These are phyloP conservation scores for Phorcus lineatus DNA, from an alignment of 2,888 invertebrate genomes.

Conservation along the genomic window DNA sequence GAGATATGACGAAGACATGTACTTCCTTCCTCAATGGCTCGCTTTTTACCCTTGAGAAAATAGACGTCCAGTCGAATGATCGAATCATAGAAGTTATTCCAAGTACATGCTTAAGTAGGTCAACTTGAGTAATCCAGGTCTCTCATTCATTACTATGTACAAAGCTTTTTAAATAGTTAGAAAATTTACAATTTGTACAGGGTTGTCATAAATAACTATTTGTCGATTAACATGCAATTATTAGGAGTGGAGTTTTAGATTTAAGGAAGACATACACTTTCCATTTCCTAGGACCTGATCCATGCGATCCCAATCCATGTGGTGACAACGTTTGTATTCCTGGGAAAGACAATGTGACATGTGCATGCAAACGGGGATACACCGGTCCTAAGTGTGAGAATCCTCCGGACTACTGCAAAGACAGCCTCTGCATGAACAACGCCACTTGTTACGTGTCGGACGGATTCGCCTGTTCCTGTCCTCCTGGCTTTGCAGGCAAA, in stretches of 20 bases:
- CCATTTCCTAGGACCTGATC: neutral
- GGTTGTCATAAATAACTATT: no score
- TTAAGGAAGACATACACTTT: no score
- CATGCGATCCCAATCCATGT: neutral
- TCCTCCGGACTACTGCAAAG: neutral
- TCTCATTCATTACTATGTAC: no score
- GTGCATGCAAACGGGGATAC: neutral
- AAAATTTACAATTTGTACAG: no score
- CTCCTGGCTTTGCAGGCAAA: neutral
- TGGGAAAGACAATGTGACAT: neutral
- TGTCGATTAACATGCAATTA: no score
- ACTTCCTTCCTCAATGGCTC: neutral
- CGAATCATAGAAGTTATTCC: neutral
- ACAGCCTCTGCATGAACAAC: neutral
- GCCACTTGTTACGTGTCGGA: neutral
- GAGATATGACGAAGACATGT: neutral
- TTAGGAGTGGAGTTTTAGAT: no score
- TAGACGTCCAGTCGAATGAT: neutral
- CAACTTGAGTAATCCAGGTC: no score
- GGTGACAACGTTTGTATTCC: constrained; percentile 2
- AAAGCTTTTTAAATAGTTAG: no score
- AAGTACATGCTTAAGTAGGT: constrained; percentile 5
- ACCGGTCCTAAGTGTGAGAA: neutral
- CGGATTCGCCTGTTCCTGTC: neutral
- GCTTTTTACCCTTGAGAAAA: neutral